phyloP scores from a whole-genome alignment of 2,888 invertebrate genomes.

The Plagiodera versicolora region DNA sequence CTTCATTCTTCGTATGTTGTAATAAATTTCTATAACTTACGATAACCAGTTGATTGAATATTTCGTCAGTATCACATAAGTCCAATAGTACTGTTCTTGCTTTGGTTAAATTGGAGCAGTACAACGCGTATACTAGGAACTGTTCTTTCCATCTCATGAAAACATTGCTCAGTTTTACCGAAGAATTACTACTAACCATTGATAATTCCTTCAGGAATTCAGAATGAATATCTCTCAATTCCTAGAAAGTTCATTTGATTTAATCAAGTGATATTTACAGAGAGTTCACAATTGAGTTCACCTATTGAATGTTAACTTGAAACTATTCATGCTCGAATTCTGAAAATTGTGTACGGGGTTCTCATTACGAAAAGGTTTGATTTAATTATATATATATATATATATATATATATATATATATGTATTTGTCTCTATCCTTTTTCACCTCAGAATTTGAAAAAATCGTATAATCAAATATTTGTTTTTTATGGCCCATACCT shows the following conservation, averaged over 20 bases:
- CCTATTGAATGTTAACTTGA: no score
- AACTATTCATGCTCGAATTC: no score
- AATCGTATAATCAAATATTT: no score
- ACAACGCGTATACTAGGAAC: conserved; percentile 92
- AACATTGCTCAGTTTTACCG: conserved; percentile 71
- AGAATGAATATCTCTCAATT: conserved; percentile 82
- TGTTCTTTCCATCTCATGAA: conserved; percentile 90
- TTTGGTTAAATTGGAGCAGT: conserved; percentile 89
- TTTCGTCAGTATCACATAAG: conserved; percentile 67
- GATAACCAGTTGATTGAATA: conserved; percentile 67
- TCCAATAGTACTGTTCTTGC: conserved; percentile 87
- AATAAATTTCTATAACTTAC: conserved; percentile 56
- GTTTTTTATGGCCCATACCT: no score
- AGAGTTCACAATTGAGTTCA: no score
- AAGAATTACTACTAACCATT: conserved; percentile 68
- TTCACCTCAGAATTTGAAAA: no score
- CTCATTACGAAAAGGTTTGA: no score
- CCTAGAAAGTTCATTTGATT: conserved; percentile 57
- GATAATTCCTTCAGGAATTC: conserved; percentile 81
- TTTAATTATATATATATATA: no score
- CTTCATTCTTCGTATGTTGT: not conserved
- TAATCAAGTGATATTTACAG: no score
- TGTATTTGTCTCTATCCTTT: no score
- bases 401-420: no score
- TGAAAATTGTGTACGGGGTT: no score